Evolutionary conservation across 2,113 vertebrate species (phyloP), one percentile per base, ranked within the genome.

Genomic region (Cottus gobio): DNA sequence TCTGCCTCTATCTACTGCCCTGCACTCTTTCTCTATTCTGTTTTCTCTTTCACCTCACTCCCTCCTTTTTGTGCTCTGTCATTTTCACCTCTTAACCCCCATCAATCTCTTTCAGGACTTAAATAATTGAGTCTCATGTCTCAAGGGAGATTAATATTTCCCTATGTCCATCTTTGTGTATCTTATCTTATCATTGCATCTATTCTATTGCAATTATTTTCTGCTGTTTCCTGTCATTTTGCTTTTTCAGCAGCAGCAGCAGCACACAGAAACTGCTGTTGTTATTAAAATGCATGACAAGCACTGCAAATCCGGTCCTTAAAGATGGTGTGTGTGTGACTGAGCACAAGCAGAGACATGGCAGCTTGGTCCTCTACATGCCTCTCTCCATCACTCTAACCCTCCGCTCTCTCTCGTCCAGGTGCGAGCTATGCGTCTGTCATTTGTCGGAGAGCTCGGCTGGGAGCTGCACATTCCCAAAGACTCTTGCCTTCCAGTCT

Each of bases 401-500:
- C 57, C 79, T 78, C 46, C 44, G 28, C 56, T 71, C 57, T 79
- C 8, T 63, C 52, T 68, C 13, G 0, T 85, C 39, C 70, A 54
- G 9, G 97, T 99, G 37, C 96, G 97, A 71, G 98, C 97, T 52
- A 95, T 99, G 92, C 93, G 98, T 58, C 77, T 99, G 87, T 98
- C 98, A 0, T 99, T 99, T 0, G 98, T 99, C 0, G 98, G 98
- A 0, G 98, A 99, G 93, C 92, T 99, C 87, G 98, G 98, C 84
- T 99, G 98, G 98, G 98, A 99, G 95, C 94, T 99, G 82, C 97
- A 99, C 31, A 86, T 97, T 56, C 98, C 98, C 54, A 88, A 71
- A 88, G 86, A 73, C 0, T 94, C 96, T 71, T 99, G 97, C 0
- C 88, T 97, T 50, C 94, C 94, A 0, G 97, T 99, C 77, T 99